Base-by-base conservation (phyloP, 2,797 vertebrate genomes). In the Tapera naevia region DNA sequence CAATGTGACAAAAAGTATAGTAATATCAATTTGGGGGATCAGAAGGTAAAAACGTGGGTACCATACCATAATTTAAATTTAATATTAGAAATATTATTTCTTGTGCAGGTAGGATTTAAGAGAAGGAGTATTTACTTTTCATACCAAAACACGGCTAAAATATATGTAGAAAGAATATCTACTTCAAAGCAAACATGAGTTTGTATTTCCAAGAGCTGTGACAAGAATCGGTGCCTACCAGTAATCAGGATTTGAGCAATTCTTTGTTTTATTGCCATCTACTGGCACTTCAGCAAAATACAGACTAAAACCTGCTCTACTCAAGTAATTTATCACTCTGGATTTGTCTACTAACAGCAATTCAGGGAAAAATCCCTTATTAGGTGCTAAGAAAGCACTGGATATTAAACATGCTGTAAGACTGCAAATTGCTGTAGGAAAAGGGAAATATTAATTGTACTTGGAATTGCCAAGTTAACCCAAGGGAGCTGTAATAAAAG, bases 201-300 rank as follows among this genome's bases (percentile, higher is more conserved):
- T 45, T 56, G 5, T 65, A 23, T 43, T 86, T 86, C n/a, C n/a
- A 72, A 75, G 50, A 93, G 67, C 66, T 72, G 37, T 39, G 60
- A 88, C 57, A 58, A 58, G 50, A 76, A 46, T 28, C 13, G 0
- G 6, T 27, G 28, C 0, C 0, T 24, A 39, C 43, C 61, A 79
- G 53, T 37, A 23, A 66, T 7, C 0, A 0, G 18, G 27, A 91
- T 41, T 14, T 50, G 10, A 80, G 10, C 39, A 94, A 94, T n/a
- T 92, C 86, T 96, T 96, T 94, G 78, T 87, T 95, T 93, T 88
- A 95, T 74, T 95, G 96, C 95, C 95, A 95, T 88, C 96, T 97
- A 66, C 95, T 91, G 94, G 93, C 81, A 72, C 19, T 70, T n/a
- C 50, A 85, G 86, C 66, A 82, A 91, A 94, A 46, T 79, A 86